These are phyloP conservation scores for Catharus minimus DNA, from an alignment of 2,113 vertebrate genomes.

Conservation along the genomic window DNA sequence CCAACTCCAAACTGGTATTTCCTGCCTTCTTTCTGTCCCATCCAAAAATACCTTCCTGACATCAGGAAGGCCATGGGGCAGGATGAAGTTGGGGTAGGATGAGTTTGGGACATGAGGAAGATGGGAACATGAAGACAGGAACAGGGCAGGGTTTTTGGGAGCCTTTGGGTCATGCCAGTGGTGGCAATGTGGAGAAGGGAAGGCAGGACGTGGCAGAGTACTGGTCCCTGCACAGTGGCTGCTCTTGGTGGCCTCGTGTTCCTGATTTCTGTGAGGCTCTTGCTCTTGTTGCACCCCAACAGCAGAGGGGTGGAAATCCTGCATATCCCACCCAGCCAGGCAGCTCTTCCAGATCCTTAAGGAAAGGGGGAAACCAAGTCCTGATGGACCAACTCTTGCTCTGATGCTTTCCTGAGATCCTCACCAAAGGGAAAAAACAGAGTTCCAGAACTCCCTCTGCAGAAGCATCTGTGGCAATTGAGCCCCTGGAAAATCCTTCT, in stretches of 20 bases:
- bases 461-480: neutral
- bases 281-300: neutral
- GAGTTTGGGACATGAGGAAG: neutral
- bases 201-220: neutral
- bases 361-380: neutral
- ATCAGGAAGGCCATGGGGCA: neutral
- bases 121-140: neutral
- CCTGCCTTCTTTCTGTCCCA: neutral
- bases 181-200: neutral
- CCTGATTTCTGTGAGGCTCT: neutral
- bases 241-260: neutral
- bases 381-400: neutral
- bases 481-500: neutral
- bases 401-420: neutral
- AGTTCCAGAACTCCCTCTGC: neutral
- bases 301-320: neutral
- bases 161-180: neutral
- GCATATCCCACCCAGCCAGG: neutral
- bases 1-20: neutral
- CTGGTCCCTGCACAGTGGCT: neutral
- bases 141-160: accelerated
- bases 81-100: neutral
- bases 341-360: neutral
- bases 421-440: neutral
- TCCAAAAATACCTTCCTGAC: neutral